phyloP scores from a whole-genome alignment of 2,797 vertebrate genomes.

The Sparus aurata region DNA sequence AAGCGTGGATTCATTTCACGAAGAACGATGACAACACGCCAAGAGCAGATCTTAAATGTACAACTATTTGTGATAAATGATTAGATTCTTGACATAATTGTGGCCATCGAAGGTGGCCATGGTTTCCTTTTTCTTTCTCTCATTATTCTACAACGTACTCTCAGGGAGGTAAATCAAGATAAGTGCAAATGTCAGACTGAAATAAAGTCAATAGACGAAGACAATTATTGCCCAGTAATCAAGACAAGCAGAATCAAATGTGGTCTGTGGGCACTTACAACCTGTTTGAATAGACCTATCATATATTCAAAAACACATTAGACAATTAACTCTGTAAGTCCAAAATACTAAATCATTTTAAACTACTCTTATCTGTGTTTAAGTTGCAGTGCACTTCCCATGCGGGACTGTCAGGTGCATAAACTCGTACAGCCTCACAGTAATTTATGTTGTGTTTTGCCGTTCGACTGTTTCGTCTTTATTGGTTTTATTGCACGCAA shows the following conservation, averaged over 20 bases:
- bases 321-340: not conserved
- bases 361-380: not conserved
- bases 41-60: too few species aligned
- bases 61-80: too few species aligned
- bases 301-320: too few species aligned
- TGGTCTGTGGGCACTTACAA: not conserved
- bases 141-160: not conserved
- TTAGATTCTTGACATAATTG: too few species aligned
- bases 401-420: slow-evolving; percentile 27
- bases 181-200: too few species aligned
- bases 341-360: not conserved
- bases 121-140: too few species aligned
- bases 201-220: not conserved
- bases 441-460: slow-evolving; percentile 54
- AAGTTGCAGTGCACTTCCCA: not conserved
- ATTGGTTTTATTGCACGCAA: slow-evolving; percentile 50
- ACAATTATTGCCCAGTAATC: not conserved
- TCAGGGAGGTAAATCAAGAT: not conserved
- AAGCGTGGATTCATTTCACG: too few species aligned
- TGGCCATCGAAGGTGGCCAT: too few species aligned
- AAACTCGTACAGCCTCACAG: slow-evolving; percentile 32
- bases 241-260: not conserved
- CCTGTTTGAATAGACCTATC: not conserved
- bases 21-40: too few species aligned
- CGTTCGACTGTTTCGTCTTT: slow-evolving; percentile 43